Percentiles rank a stretch among this genome's conserved stretches.
Conservation (phyloP, 1,140 invertebrate species). For the Cephus cinctus region DNA sequence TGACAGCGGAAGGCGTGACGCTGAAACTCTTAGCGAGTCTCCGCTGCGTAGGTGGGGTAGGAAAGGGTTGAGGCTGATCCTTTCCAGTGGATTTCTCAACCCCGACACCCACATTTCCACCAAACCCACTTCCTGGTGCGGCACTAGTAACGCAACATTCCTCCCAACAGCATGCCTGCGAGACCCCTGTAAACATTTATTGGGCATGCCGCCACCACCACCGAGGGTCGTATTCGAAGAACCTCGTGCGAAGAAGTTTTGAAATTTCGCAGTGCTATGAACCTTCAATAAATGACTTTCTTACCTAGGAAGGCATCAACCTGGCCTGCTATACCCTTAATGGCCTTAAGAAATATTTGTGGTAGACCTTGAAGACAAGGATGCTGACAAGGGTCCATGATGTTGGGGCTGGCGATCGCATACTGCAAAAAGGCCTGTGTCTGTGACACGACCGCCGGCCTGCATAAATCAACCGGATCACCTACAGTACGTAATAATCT, state of each 20-base stretch:
- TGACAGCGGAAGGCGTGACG: slow-evolving; percentile 68
- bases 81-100: slow-evolving; percentile 38
- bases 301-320: slow-evolving; percentile 95
- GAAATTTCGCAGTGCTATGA: slow-evolving; percentile 14
- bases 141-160: slow-evolving; percentile 49
- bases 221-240: slow-evolving; percentile 10
- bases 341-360: slow-evolving; percentile 89
- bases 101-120: slow-evolving; percentile 27
- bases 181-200: slow-evolving; percentile 52
- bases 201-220: slow-evolving; percentile 40
- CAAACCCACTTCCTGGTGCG: slow-evolving; percentile 34
- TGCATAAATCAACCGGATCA: slow-evolving; percentile 90
- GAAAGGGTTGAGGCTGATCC: slow-evolving; percentile 59
- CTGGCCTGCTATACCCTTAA: slow-evolving; percentile 88
- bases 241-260: neutral
- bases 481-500: slow-evolving; percentile 89
- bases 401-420: slow-evolving; percentile 68
- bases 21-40: slow-evolving; percentile 87
- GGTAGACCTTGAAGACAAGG: slow-evolving; percentile 86
- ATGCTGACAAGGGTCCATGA: slow-evolving; percentile 86
- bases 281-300: slow-evolving; percentile 18
- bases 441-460: slow-evolving; percentile 81
- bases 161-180: slow-evolving; percentile 55
- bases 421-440: slow-evolving; percentile 81
- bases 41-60: slow-evolving; percentile 77